These are phyloP conservation scores for Steinernema carpocapsae DNA, from an alignment of 2,888 invertebrate genomes.

Conservation along the genomic window DNA sequence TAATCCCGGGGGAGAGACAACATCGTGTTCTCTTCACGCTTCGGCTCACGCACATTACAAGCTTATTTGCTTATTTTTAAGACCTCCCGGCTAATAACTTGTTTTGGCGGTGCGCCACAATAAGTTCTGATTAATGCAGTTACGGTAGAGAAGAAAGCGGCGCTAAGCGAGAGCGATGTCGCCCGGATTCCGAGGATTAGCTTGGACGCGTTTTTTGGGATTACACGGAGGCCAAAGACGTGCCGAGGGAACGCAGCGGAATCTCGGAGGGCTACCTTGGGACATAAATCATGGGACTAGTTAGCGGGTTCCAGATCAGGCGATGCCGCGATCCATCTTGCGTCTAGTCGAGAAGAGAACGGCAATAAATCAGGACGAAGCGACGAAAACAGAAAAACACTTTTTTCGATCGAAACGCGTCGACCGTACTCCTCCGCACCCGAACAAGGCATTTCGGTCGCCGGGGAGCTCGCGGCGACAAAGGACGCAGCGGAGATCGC, in stretches of 20 bases:
- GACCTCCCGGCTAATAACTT: background rate
- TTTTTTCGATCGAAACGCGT: constrained; percentile 10
- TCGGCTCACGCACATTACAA: constrained; percentile 19
- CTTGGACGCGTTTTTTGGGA: background rate
- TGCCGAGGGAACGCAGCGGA: background rate
- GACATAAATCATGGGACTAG: background rate
- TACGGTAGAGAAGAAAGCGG: constrained; percentile 16
- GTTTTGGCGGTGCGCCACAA: constrained; percentile 6
- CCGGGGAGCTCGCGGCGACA: too few species aligned
- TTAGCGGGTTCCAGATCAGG: background rate
- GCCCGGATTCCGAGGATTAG: background rate
- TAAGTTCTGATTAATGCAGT: background rate
- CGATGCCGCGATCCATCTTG: constrained; percentile 16
- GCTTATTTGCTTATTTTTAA: background rate
- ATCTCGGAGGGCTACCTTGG: too few species aligned
- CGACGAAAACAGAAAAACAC: background rate
- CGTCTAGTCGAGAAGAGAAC: constrained; percentile 11
- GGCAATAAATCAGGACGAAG: constrained; percentile 5
- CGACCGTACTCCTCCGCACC: constrained; percentile 14
- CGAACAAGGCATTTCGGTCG: background rate
- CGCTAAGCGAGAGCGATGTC: background rate
- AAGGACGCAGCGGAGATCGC: too few species aligned
- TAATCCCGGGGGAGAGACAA: constrained; percentile 28
- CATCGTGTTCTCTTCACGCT: constrained; percentile 19
- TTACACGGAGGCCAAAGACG: background rate